Evolutionary conservation across 2,888 invertebrate species (phyloP), one percentile per base, ranked within the genome.

Genomic region (Thymelicus sylvestris): DNA sequence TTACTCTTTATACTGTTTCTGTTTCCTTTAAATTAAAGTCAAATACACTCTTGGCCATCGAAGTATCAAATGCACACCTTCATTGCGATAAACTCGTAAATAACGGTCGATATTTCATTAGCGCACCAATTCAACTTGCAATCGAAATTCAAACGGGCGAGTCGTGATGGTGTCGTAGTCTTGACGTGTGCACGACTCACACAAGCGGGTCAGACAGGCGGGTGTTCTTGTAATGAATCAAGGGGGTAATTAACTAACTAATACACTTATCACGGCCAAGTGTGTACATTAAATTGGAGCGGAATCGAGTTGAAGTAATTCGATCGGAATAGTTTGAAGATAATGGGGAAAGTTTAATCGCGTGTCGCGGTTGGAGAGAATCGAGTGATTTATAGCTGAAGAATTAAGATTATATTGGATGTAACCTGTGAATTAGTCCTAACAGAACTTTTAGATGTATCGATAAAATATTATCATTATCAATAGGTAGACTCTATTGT

Each of bases 181-280:
- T n/a, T 15, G 38, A 13, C 15, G 39, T 38, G 7, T 65, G 48
- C n/a, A 60, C 52, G n/a, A 8, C 10, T n/a, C 64, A n/a, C 8
- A 12, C 59, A 65, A 87, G 77, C 83, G 82, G 86, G 86, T 80
- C 84, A 83, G 79, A 73, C 72, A 73, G 74, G 75, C 82, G 78
- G 78, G 74, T 77, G 80, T 78, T 72, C 76, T 78, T 78, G 83
- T 86, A 88, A 90, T 91, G 89, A 90, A 91, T 90, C 89, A 87
- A 88, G 79, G 74, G 76, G 79, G 86, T 89, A 91, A 91, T 91
- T 91, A 92, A 91, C 86, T 83, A 83, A 66, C 74, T 75, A 74
- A 77, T 77, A 87, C 87, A 89, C 84, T 88, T 89, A 88, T 88
- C 87, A 84, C 82, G 84, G 84, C 84, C 70, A 71, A 71, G 70